phyloP scores from a whole-genome alignment of 1,140 invertebrate species.

The Papilio dardanus region DNA sequence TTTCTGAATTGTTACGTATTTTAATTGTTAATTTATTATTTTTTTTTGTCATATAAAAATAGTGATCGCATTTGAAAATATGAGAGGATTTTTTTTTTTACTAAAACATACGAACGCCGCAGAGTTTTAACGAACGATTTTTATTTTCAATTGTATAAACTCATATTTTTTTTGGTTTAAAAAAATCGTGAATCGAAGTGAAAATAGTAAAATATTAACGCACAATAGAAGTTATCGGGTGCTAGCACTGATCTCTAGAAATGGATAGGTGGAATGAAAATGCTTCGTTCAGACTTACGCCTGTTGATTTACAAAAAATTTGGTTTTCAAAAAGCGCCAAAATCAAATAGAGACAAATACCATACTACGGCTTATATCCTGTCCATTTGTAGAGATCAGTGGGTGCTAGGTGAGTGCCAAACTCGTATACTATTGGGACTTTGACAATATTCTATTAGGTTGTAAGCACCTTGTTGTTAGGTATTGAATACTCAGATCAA shows the following conservation, averaged over 20 bases:
- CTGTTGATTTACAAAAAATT: too few species aligned
- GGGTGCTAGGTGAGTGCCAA: too few species aligned
- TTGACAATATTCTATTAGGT: slow-evolving; percentile 45
- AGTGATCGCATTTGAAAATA: slow-evolving; percentile 28
- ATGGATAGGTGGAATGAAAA: too few species aligned
- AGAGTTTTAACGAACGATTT: slow-evolving; percentile 40
- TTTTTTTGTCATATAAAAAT: background rate
- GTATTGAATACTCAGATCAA: slow-evolving; percentile 74
- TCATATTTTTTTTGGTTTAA: slow-evolving; percentile 60
- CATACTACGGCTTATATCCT: too few species aligned
- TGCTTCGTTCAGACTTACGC: too few species aligned
- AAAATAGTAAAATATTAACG: slow-evolving; percentile 75
- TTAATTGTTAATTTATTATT: slow-evolving; percentile 17
- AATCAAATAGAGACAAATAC: too few species aligned
- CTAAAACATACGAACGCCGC: slow-evolving; percentile 31
- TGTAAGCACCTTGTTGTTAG: slow-evolving; percentile 72
- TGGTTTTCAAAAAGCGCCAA: too few species aligned
- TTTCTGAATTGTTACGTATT: slow-evolving; percentile 25
- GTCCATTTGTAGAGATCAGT: too few species aligned
- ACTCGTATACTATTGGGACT: background rate
- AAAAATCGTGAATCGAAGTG: slow-evolving; percentile 59
- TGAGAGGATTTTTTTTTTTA: background rate
- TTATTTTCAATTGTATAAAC: slow-evolving; percentile 41
- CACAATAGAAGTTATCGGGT: slow-evolving; percentile 50
- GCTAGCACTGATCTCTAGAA: slow-evolving; percentile 4